phyloP scores from a whole-genome alignment of 1,140 invertebrate genomes.

The Euwallacea fornicatus region DNA sequence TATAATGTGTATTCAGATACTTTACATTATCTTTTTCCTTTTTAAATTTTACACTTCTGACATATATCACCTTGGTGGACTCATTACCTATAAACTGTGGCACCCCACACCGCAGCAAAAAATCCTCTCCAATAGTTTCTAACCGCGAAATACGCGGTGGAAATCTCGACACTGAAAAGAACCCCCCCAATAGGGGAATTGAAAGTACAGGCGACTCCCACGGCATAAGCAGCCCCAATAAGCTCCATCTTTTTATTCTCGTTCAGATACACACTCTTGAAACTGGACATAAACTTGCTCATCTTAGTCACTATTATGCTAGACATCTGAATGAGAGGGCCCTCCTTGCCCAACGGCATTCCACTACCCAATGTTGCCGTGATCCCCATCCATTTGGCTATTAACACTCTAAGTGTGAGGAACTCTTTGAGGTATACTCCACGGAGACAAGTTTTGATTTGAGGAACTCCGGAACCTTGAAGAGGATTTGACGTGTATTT shows the following conservation, averaged over 20 bases:
- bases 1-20: too few species aligned
- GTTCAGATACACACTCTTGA: conserved; percentile 90
- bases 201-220: conserved; percentile 94
- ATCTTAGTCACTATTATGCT: conserved; percentile 92
- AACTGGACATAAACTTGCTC: conserved; percentile 87
- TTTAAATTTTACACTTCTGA: too few species aligned
- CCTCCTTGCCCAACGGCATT: conserved; percentile 96
- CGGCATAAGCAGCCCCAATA: conserved; percentile 93
- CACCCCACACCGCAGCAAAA: conserved; percentile 95
- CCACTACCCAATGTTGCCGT: conserved; percentile 94
- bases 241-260: conserved; percentile 93
- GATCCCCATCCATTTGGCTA: conserved; percentile 93
- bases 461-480: conserved; percentile 94
- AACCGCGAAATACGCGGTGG: conserved; percentile 97
- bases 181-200: conserved; percentile 95
- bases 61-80: too few species aligned
- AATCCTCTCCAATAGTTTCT: conserved; percentile 99
- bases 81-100: conserved; percentile 77
- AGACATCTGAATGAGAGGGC: conserved; percentile 95
- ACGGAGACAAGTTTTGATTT: conserved; percentile 97
- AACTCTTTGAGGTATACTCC: conserved; percentile 97
- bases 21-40: too few species aligned
- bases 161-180: conserved; percentile 98
- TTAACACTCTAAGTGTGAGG: conserved; percentile 88
- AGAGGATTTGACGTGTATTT: not conserved